Evolutionary conservation across 2,888 invertebrate genomes (phyloP).

Genomic region (Pollenia labialis): DNA sequence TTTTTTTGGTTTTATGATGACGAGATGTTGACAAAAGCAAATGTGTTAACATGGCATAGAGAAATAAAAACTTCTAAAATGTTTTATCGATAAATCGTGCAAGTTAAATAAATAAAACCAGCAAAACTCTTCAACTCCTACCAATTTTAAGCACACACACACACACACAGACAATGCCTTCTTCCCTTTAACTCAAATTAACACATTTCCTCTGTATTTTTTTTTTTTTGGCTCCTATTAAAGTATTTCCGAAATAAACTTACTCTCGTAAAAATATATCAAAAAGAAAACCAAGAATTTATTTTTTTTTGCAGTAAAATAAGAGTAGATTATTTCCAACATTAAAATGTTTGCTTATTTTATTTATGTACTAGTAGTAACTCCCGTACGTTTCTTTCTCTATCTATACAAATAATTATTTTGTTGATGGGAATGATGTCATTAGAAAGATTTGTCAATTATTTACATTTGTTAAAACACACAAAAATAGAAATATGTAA

Average conservation of each 20-base stretch:
- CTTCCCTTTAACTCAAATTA: neutral
- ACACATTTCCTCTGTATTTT: neutral
- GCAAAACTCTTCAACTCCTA: neutral
- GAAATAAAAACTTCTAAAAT: constrained; percentile 53
- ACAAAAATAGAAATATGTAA: constrained; percentile 4
- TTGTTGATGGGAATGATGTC: constrained; percentile 55
- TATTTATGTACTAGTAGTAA: neutral
- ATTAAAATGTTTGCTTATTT: neutral
- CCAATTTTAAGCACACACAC: neutral
- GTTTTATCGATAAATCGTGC: constrained; percentile 73
- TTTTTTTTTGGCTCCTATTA: constrained; percentile 2
- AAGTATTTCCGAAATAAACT: constrained; percentile 8
- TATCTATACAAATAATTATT: neutral
- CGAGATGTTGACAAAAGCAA: constrained; percentile 52
- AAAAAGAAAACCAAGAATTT: too few species aligned
- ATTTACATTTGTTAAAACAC: neutral
- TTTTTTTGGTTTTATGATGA: constrained; percentile 15
- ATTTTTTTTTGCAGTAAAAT: neutral
- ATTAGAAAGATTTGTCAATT: constrained; percentile 57
- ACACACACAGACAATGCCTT: neutral
- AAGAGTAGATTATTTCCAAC: constrained; percentile 14
- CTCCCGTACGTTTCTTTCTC: neutral
- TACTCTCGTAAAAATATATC: too few species aligned
- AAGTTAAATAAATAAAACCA: constrained; percentile 56
- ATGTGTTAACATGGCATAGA: constrained; percentile 51